Evolutionary conservation across 2,888 invertebrate species (phyloP).

Genomic region (Caenorhabditis afra): DNA sequence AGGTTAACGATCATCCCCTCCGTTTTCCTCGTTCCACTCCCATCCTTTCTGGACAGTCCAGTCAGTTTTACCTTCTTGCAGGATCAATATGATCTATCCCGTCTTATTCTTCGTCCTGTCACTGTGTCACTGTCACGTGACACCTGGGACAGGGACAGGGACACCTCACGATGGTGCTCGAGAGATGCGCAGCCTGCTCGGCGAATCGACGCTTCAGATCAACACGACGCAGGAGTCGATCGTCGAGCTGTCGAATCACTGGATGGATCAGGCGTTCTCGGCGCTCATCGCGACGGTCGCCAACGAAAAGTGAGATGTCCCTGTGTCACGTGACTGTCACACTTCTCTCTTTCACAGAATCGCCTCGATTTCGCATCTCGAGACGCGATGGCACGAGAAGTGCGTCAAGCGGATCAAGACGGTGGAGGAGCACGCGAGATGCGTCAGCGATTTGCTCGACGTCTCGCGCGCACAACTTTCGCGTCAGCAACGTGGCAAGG

Average conservation of each 20-base stretch:
- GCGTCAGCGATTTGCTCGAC: conserved; percentile 52
- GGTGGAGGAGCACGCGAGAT: conserved; percentile 56
- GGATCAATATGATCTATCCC: too few species aligned
- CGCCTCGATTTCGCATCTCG: conserved; percentile 34
- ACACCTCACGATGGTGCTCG: neutral
- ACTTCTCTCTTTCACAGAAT: conserved; percentile 22
- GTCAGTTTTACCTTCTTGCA: too few species aligned
- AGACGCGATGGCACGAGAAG: conserved; percentile 44
- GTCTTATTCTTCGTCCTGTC: too few species aligned
- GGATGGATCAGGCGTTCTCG: conserved; percentile 63
- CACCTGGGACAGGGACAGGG: too few species aligned
- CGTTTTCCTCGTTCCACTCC: conserved; percentile 6
- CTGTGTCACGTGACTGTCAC: neutral
- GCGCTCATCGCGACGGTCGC: conserved; percentile 61
- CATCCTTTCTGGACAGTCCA: neutral
- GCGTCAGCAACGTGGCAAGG: conserved; percentile 7
- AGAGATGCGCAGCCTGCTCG: conserved; percentile 32
- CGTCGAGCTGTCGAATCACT: conserved; percentile 52
- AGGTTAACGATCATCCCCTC: conserved; percentile 26
- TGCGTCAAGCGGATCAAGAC: conserved; percentile 46
- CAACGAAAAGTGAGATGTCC: conserved; percentile 46
- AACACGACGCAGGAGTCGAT: conserved; percentile 55
- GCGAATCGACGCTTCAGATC: conserved; percentile 28
- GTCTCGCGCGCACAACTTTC: conserved; percentile 9
- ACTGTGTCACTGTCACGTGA: too few species aligned